Conservation (phyloP, 1,140 invertebrate species). For the Archivesica marissinica region DNA sequence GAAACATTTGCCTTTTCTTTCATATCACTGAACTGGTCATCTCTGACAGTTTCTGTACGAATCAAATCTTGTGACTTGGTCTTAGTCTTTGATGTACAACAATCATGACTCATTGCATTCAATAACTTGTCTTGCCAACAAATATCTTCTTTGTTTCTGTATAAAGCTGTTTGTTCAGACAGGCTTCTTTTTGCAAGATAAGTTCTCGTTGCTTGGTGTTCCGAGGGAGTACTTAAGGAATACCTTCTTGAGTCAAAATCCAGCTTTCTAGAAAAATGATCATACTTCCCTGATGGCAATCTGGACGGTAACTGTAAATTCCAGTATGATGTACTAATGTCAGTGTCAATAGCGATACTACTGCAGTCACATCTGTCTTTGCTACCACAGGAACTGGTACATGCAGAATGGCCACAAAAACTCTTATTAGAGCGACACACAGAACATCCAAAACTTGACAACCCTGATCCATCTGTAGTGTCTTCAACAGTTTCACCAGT, state of each 20-base stretch:
- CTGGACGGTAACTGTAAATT: constrained; percentile 8
- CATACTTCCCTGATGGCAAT: neutral
- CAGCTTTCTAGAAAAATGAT: too few species aligned
- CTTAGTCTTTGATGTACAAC: neutral
- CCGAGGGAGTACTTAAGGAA: neutral
- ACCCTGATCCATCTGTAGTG: neutral
- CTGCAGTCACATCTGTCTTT: neutral
- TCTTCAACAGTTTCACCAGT: neutral
- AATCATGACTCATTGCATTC: neutral
- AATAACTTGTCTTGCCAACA: constrained; percentile 35
- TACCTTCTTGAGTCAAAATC: neutral
- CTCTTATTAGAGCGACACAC: constrained; percentile 11
- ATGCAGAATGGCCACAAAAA: neutral
- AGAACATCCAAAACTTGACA: constrained; percentile 32
- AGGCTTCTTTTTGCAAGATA: neutral
- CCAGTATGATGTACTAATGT: constrained; percentile 21
- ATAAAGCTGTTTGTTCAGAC: neutral
- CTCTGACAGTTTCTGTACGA: neutral
- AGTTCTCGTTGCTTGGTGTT: neutral
- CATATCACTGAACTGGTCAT: neutral
- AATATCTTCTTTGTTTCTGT: neutral
- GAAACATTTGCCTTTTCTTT: neutral
- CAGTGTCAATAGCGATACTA: neutral
- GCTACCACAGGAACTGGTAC: neutral
- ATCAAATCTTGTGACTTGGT: neutral